Evolutionary conservation across 2,113 vertebrate species (phyloP).

Genomic region (Eudyptes chrysolophus): DNA sequence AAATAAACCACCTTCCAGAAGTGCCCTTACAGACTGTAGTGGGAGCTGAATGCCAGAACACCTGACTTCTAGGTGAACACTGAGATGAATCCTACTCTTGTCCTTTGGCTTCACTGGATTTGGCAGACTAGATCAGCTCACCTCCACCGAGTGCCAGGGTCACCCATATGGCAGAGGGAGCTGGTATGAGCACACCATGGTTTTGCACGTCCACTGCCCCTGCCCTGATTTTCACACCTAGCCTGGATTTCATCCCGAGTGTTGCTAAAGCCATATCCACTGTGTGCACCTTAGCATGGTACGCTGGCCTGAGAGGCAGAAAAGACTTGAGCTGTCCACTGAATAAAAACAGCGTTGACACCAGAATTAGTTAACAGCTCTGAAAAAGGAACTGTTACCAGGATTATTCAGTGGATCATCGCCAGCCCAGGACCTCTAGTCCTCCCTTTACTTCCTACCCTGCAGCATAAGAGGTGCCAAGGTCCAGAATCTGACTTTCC

Average conservation of each 20-base stretch:
- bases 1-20: not conserved
- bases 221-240: not conserved
- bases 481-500: not conserved
- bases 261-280: not conserved
- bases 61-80: not conserved
- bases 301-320: not conserved
- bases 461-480: not conserved
- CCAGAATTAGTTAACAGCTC: not conserved
- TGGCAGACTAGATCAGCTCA: not conserved
- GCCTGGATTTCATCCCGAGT: not conserved
- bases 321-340: not conserved
- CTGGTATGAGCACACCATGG: not conserved
- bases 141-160: rapidly evolving
- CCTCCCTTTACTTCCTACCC: not conserved
- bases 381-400: not conserved
- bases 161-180: not conserved
- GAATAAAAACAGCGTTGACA: not conserved
- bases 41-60: not conserved
- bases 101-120: not conserved
- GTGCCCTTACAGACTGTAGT: not conserved
- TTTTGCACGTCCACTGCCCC: not conserved
- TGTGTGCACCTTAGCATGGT: not conserved
- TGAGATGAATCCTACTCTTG: not conserved
- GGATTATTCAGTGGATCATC: not conserved
- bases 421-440: not conserved